Evolutionary conservation across 2,888 invertebrate genomes (phyloP).

Genomic region (Machimus rusticus): DNA sequence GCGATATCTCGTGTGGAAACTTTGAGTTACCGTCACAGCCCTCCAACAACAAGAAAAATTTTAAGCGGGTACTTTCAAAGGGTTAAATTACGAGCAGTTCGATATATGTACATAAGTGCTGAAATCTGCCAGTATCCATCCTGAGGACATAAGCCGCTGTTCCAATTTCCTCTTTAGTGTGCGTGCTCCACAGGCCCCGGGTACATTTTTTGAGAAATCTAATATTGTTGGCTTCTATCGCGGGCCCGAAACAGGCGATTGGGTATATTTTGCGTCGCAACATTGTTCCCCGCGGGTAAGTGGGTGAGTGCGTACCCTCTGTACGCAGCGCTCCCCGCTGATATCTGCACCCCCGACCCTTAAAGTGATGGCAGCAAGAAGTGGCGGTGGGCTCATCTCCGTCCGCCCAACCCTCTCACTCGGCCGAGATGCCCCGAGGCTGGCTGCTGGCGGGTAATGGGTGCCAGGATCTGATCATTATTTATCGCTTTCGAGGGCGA

Average conservation of each 20-base stretch:
- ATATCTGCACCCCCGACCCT: background rate
- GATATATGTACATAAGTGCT: background rate
- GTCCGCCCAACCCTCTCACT: background rate
- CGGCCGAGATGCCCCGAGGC: background rate
- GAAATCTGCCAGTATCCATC: background rate
- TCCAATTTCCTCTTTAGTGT: background rate
- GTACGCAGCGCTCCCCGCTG: background rate
- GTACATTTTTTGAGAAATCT: slow-evolving; percentile 4
- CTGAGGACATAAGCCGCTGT: background rate
- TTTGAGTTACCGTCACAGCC: background rate
- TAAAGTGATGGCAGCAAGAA: background rate
- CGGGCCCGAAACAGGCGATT: background rate
- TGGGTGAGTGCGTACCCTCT: background rate
- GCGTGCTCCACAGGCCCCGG: background rate
- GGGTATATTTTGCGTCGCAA: background rate
- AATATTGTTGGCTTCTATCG: background rate
- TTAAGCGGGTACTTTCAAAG: background rate
- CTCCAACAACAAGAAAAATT: background rate
- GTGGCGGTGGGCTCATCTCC: background rate
- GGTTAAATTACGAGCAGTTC: background rate
- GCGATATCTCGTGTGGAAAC: background rate
- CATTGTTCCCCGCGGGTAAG: background rate
- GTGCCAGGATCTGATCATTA: slow-evolving; percentile 29
- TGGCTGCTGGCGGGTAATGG: background rate
- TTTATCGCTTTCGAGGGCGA: slow-evolving; percentile 30